phyloP scores from a whole-genome alignment of 2,888 invertebrate species.

The Orthosia gracilis region DNA sequence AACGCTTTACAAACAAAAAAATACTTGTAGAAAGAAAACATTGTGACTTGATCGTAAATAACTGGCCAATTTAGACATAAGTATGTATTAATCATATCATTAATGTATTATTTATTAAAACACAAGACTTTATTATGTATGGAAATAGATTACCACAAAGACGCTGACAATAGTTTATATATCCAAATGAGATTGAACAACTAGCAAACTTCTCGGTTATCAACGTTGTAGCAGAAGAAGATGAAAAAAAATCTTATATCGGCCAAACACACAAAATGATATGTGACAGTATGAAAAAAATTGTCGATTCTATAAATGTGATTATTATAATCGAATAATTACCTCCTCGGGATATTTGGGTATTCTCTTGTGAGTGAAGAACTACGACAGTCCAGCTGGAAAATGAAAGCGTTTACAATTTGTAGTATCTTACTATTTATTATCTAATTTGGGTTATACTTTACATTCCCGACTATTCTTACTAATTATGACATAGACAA shows the following conservation, averaged over 20 bases:
- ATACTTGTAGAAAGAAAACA: no score
- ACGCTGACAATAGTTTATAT: slow-evolving; percentile 4
- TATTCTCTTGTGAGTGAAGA: slow-evolving; percentile 4
- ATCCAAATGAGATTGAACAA: neutral
- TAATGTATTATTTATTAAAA: slow-evolving; percentile 1
- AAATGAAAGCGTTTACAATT: slow-evolving; percentile 28
- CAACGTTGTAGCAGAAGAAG: slow-evolving; percentile 9
- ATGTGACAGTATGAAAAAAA: slow-evolving; percentile 17
- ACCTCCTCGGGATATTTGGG: slow-evolving; percentile 30
- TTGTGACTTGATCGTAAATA: neutral
- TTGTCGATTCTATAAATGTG: slow-evolving; percentile 8
- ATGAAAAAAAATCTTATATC: slow-evolving; percentile 4
- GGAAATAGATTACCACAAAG: slow-evolving; percentile 7
- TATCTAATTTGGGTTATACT: slow-evolving; percentile 14
- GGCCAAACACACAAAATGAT: slow-evolving; percentile 1
- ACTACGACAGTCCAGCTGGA: slow-evolving; percentile 11
- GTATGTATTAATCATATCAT: neutral
- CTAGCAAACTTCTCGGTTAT: neutral
- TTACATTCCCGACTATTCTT: neutral
- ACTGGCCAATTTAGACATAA: neutral
- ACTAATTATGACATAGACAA: neutral
- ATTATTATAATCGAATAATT: slow-evolving; percentile 23
- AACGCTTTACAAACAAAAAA: no score
- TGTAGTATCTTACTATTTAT: slow-evolving; percentile 1
- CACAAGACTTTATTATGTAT: neutral